Conservation (phyloP, 1,140 invertebrate species). For the Acromyrmex charruanus region DNA sequence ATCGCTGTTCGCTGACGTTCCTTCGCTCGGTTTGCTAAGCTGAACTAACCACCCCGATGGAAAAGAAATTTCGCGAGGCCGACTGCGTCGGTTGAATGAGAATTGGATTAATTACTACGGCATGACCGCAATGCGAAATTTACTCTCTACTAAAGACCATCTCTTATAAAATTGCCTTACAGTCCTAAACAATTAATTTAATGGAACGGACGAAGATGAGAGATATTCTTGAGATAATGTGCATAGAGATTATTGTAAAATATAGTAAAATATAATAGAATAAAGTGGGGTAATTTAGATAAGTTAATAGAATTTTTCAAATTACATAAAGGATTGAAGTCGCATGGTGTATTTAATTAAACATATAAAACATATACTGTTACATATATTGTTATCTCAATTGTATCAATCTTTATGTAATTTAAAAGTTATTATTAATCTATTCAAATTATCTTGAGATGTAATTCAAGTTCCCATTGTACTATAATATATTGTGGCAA, state of each 20-base stretch:
- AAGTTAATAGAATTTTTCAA: too few relatives aligned
- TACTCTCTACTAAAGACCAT: background rate
- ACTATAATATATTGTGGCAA: background rate
- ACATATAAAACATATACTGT: too few relatives aligned
- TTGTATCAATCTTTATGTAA: too few relatives aligned
- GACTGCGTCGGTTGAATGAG: constrained; percentile 25
- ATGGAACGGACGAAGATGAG: too few relatives aligned
- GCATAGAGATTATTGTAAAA: background rate
- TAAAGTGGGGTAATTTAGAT: too few relatives aligned
- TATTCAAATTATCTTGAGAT: too few relatives aligned
- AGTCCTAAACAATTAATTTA: background rate
- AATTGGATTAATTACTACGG: constrained; percentile 58
- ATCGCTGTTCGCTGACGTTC: constrained; percentile 62
- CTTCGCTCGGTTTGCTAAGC: constrained; percentile 41
- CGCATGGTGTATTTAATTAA: too few relatives aligned
- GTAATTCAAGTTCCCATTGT: constrained; percentile 1
- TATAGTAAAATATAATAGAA: background rate
- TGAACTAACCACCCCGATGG: constrained; percentile 64
- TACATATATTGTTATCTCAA: too few relatives aligned
- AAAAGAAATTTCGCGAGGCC: constrained; percentile 25
- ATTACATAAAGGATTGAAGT: too few relatives aligned
- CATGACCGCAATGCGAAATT: constrained; percentile 29
- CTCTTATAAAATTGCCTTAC: background rate
- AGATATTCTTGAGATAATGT: background rate
- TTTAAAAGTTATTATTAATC: too few relatives aligned